These are phyloP conservation scores for Bradypus variegatus DNA, from an alignment of 2,797 vertebrate species.

Conservation along the genomic window DNA sequence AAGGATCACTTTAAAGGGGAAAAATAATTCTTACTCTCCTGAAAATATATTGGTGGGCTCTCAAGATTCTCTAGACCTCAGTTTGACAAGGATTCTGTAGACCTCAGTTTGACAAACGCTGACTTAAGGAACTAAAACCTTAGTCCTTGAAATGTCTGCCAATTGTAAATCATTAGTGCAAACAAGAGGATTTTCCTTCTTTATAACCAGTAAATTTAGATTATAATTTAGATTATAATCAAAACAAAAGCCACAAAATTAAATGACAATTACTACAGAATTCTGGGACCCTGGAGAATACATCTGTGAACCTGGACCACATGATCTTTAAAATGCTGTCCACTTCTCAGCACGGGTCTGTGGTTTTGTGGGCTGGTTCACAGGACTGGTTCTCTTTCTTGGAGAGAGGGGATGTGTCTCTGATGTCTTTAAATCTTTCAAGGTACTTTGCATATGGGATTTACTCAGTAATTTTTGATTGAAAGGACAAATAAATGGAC, in stretches of 20 bases:
- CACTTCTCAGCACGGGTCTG: background rate
- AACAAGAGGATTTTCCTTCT: background rate
- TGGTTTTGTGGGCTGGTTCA: background rate
- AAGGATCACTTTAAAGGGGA: background rate
- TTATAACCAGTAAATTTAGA: conserved; percentile 18
- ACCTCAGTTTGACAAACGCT: background rate
- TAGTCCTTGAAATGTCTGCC: background rate
- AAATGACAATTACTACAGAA: background rate
- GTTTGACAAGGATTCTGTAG: background rate
- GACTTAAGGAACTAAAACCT: background rate
- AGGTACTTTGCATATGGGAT: background rate
- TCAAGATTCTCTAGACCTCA: background rate
- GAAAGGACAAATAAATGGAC: background rate
- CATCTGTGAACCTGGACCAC: background rate
- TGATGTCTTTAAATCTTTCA: background rate
- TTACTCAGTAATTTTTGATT: background rate
- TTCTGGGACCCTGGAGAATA: conserved; percentile 1
- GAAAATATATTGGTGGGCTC: background rate
- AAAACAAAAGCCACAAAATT: conserved; percentile 45
- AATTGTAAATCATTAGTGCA: background rate
- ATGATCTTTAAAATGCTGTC: background rate
- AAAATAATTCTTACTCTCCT: background rate
- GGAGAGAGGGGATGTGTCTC: background rate
- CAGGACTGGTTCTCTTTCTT: background rate
- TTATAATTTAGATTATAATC: conserved; percentile 38